These are phyloP conservation scores for Chelonus insularis DNA, from an alignment of 1,140 invertebrate species.

Conservation along the genomic window DNA sequence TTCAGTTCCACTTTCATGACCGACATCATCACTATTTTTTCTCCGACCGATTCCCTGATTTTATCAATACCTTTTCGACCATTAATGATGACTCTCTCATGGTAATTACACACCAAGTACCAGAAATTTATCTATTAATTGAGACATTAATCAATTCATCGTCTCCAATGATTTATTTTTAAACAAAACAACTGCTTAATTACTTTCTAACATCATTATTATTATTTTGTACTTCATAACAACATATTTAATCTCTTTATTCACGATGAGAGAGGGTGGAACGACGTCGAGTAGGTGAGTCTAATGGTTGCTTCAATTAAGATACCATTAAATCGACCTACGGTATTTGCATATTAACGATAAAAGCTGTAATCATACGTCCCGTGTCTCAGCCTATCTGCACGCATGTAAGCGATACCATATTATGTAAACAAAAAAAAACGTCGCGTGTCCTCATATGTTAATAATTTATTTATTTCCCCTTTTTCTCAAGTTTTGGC, in stretches of 20 bases:
- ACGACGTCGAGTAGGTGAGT: constrained; percentile 32
- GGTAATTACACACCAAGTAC: too few species aligned
- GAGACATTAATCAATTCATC: neutral
- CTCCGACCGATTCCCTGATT: neutral
- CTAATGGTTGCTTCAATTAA: constrained; percentile 51
- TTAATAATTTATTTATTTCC: neutral
- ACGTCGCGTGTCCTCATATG: constrained; percentile 1
- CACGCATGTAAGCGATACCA: constrained; percentile 11
- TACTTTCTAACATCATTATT: neutral
- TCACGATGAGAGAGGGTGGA: neutral
- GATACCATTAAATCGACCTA: constrained; percentile 44
- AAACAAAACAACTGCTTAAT: neutral
- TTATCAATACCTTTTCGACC: neutral
- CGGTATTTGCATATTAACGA: constrained; percentile 51
- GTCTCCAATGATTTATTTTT: neutral
- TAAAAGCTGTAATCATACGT: constrained; percentile 49
- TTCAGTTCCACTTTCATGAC: constrained; percentile 40
- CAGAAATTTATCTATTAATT: too few species aligned
- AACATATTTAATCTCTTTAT: neutral
- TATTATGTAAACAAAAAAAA: constrained; percentile 1
- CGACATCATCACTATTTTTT: constrained; percentile 19
- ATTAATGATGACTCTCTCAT: neutral
- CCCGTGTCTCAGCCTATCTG: constrained; percentile 31
- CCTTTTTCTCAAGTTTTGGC: neutral
- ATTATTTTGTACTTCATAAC: neutral